phyloP scores from a whole-genome alignment of 2,888 invertebrate species.

The Epistrophe eligans region DNA sequence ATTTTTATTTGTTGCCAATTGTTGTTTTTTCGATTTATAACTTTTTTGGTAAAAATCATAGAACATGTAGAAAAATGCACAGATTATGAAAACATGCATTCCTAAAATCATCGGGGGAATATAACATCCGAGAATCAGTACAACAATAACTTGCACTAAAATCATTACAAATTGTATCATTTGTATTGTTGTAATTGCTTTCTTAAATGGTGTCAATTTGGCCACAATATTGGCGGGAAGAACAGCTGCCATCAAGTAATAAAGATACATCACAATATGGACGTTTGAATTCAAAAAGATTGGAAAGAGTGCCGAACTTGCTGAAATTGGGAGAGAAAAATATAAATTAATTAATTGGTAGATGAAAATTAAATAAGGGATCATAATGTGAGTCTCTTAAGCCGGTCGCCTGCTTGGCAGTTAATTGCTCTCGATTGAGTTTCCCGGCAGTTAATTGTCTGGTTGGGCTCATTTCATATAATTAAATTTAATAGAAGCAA shows the following conservation, averaged over 20 bases:
- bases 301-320: conserved; percentile 87
- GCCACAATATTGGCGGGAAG: conserved; percentile 85
- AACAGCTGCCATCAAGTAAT: conserved; percentile 88
- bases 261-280: conserved; percentile 90
- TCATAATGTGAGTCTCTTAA: too few species aligned
- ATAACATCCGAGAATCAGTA: conserved; percentile 85
- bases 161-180: conserved; percentile 89
- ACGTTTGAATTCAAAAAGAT: conserved; percentile 88
- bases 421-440: too few species aligned
- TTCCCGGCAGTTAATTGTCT: too few species aligned
- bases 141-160: conserved; percentile 85
- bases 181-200: conserved; percentile 87
- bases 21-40: conserved; percentile 39
- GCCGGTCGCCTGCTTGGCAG: too few species aligned
- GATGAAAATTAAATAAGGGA: too few species aligned
- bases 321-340: conserved; percentile 82
- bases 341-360: neutral
- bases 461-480: too few species aligned
- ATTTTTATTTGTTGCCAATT: neutral
- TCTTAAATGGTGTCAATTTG: conserved; percentile 86
- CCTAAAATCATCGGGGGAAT: conserved; percentile 85
- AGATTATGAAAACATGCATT: conserved; percentile 87
- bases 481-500: too few species aligned
- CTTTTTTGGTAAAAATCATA: conserved; percentile 87
- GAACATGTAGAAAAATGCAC: conserved; percentile 89